Evolutionary conservation across 1,140 invertebrate genomes (phyloP), one percentile per base, ranked within the genome.

Genomic region (Limonius californicus): DNA sequence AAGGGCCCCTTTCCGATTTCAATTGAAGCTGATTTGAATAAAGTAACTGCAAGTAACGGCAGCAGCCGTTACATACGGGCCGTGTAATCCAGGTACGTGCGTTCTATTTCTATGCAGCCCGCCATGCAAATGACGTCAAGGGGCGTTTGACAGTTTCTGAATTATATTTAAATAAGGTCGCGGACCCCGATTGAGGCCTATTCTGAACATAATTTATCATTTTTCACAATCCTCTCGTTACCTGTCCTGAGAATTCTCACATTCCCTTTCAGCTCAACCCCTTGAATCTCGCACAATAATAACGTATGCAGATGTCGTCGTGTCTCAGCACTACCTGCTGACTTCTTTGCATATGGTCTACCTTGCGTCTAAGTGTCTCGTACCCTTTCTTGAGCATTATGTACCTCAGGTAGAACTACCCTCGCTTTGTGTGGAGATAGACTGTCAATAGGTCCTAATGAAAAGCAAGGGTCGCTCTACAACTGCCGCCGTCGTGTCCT

Each of bases 131-230:
- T 72, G 66, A 64, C 64, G 55, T 65, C 68, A 62, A 70, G 66
- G 69, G 69, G 68, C 63, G 66, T 68, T 70, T 72, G 71, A 71
- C 69, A 72, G 69, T 72, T 72, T 66, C 54, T 72, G 70, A 72
- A 72, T 72, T 68, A 72, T 72, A 72, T 72, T 72, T 65, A 72
- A 72, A 72, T 72, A 68, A 72, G 71, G 63, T 68, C 69, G 60
- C 64, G 21, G 58, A 61, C 65, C 64, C 64, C 59, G 45, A 58
- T 63, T 64, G 64, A 50, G 63, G 62, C 53, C 57, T 62, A 58
- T 59, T 65, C 60, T 61, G n/a, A 68, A 65, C 59, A 68, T 70
- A 71, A 72, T 72, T 72, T 72, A 71, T 72, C 71, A 71, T 71
- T 70, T 70, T 67, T 69, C 63, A 68, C 63, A 68, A 68, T 66